Percentiles rank a stretch among this genome's conserved stretches.
Conservation (phyloP, 2,888 invertebrate genomes). For the Caenorhabditis sp. region DNA sequence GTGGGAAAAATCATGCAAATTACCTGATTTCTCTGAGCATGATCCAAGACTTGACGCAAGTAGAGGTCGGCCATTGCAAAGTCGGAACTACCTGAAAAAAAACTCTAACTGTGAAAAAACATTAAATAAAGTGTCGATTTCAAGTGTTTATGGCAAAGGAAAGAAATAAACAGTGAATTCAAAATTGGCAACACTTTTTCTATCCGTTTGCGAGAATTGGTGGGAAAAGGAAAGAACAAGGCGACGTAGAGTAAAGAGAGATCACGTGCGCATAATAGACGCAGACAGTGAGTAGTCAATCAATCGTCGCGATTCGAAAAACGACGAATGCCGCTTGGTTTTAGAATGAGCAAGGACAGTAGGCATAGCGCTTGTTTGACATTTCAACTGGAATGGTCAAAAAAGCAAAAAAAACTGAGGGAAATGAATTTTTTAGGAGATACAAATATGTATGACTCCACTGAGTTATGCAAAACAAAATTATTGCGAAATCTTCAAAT, state of each 20-base stretch:
- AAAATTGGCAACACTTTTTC: too few relatives aligned
- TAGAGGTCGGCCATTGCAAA: conserved; percentile 41
- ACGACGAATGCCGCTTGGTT: too few relatives aligned
- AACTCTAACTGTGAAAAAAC: not conserved
- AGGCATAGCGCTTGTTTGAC: too few relatives aligned
- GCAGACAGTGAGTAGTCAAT: conserved; percentile 19
- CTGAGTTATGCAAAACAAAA: too few relatives aligned
- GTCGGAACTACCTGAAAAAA: too few relatives aligned
- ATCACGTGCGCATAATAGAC: conserved; percentile 16
- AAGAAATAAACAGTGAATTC: not conserved
- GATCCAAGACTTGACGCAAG: conserved; percentile 40
- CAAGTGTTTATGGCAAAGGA: not conserved
- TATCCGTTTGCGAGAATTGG: too few relatives aligned
- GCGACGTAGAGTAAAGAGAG: conserved; percentile 34
- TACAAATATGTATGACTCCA: too few relatives aligned
- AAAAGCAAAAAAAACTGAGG: too few relatives aligned
- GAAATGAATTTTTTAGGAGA: too few relatives aligned
- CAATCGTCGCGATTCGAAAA: conserved; percentile 46
- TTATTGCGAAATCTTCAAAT: conserved; percentile 35
- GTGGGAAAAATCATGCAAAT: not conserved
- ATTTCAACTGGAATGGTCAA: too few relatives aligned
- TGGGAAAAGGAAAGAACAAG: conserved; percentile 7
- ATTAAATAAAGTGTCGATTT: not conserved
- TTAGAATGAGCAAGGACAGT: too few relatives aligned
- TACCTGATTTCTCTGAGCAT: conserved; percentile 49